Base-by-base conservation (phyloP, 37 sponge, comb jelly and placozoan genomes). In the Oscarella lobularis region DNA sequence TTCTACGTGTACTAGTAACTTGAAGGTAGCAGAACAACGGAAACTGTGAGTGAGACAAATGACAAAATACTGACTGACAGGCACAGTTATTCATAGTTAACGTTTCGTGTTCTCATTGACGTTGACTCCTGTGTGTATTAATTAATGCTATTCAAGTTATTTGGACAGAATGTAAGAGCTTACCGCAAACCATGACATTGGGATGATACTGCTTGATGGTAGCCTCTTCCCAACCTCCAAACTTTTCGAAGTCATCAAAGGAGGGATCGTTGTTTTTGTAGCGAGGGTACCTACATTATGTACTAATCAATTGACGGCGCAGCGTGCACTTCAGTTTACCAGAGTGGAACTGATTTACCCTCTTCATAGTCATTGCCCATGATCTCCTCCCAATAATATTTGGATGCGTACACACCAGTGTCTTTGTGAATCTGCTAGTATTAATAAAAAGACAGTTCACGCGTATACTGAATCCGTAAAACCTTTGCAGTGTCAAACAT, bases 371-470 rank as follows among this genome's bases (percentile, higher is more conserved):
- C 66, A 38, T 34, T 5, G 3, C 92, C 92, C 88, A 92, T 87
- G 1, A 92, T 92, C 5, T 40, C 5, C 38, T 69, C 55, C 92
- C 92, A 92, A 80, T 92, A 88, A 2, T 68, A 87, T 36, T 81
- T 67, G 76, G 88, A 87, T 39, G 88, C 74, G 67, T 92, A 92
- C 78, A 92, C 88, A 36, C 92, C 92, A 70, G 82, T 81, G 30
- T 37, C 55, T 77, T 85, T 87, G 37, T 82, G 38, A 9, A n/a
- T 70, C 92, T 92, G 60, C 27, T 73, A 2, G 60, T 20, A 48
- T 9, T 48, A 48, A 27, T 48, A n/a, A n/a, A n/a, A 48, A 20
- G 60, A 9, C 9, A 27, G 20, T 27, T 48, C 9, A 48, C 9
- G 9, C 9, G 20, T 20, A 48, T 9, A 48, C 9, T 27, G 14